Conservation (phyloP, 2,888 invertebrate species). For the Syrphus vitripennis region DNA sequence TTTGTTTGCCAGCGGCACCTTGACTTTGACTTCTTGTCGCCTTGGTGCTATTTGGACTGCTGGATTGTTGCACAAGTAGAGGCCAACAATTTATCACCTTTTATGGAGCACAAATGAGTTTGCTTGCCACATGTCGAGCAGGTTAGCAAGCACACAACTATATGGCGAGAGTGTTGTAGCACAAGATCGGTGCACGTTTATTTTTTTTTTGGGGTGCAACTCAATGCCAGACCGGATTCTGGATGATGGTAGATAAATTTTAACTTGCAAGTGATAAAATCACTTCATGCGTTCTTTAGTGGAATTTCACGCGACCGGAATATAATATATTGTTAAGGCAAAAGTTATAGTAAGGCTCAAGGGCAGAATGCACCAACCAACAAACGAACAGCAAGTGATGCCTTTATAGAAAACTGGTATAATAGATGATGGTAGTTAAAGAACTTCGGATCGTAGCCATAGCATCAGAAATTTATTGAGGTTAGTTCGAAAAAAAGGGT, state of each 20-base stretch:
- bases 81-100: slow-evolving; percentile 69
- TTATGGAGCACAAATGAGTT: slow-evolving; percentile 70
- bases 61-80: slow-evolving; percentile 48
- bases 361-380: slow-evolving; percentile 15
- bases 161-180: background rate
- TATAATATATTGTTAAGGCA: slow-evolving; percentile 23
- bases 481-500: slow-evolving; percentile 41
- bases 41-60: slow-evolving; percentile 23
- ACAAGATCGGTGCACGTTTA: slow-evolving; percentile 57
- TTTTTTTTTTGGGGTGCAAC: slow-evolving; percentile 63
- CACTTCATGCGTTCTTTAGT: slow-evolving; percentile 65
- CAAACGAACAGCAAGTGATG: background rate
- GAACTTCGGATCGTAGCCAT: no score
- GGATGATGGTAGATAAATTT: slow-evolving; percentile 37
- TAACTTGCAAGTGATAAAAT: slow-evolving; percentile 66
- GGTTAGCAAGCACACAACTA: slow-evolving; percentile 27
- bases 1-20: slow-evolving; percentile 45
- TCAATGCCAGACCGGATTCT: slow-evolving; percentile 19
- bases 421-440: slow-evolving; percentile 16
- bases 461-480: no score
- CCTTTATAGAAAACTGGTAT: slow-evolving; percentile 10
- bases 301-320: slow-evolving; percentile 69
- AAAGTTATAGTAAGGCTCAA: slow-evolving; percentile 36
- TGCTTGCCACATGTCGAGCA: slow-evolving; percentile 46
- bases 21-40: slow-evolving; percentile 64